These are phyloP conservation scores for Hypotaenidia okinawae DNA, from an alignment of 2,797 vertebrate species.

Conservation along the genomic window DNA sequence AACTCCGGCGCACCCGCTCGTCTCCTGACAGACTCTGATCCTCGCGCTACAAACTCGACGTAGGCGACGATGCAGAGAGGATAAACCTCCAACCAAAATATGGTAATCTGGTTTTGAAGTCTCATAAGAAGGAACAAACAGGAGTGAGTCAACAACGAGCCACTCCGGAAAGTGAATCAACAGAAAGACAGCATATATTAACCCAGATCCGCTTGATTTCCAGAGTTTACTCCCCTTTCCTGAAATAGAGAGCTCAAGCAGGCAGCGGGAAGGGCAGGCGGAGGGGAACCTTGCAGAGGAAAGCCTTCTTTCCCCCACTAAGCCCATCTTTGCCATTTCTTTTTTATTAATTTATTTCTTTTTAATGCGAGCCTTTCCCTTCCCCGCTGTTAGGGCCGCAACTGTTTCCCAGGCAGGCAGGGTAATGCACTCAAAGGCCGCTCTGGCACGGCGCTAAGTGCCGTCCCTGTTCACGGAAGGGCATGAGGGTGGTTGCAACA, in stretches of 20 bases:
- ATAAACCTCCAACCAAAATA: slow-evolving; percentile 70
- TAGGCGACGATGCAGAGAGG: slow-evolving; percentile 66
- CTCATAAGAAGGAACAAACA: slow-evolving; percentile 59
- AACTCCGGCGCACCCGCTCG: not conserved
- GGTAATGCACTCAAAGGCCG: slow-evolving; percentile 42
- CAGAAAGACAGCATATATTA: slow-evolving; percentile 50
- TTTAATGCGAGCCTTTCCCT: slow-evolving; percentile 32
- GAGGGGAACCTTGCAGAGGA: slow-evolving; percentile 26
- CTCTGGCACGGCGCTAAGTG: not conserved
- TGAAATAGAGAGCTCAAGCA: not conserved
- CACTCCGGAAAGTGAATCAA: slow-evolving; percentile 25
- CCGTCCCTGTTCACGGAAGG: slow-evolving; percentile 46
- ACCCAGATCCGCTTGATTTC: slow-evolving; percentile 63
- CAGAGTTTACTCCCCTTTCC: slow-evolving; percentile 15
- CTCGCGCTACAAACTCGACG: slow-evolving; percentile 48
- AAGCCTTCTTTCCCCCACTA: slow-evolving; percentile 42
- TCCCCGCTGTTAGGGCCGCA: slow-evolving; percentile 40
- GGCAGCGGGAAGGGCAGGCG: slow-evolving; percentile 1
- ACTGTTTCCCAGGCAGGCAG: slow-evolving; percentile 39
- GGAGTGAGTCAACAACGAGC: slow-evolving; percentile 65
- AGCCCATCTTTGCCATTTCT: slow-evolving; percentile 16
- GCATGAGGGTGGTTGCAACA: slow-evolving; percentile 43
- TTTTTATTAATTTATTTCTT: slow-evolving; percentile 66
- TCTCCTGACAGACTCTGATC: slow-evolving; percentile 65
- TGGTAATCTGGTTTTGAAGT: slow-evolving; percentile 55